phyloP scores from a whole-genome alignment of 1,140 invertebrate genomes.

The Bactericera cockerelli region DNA sequence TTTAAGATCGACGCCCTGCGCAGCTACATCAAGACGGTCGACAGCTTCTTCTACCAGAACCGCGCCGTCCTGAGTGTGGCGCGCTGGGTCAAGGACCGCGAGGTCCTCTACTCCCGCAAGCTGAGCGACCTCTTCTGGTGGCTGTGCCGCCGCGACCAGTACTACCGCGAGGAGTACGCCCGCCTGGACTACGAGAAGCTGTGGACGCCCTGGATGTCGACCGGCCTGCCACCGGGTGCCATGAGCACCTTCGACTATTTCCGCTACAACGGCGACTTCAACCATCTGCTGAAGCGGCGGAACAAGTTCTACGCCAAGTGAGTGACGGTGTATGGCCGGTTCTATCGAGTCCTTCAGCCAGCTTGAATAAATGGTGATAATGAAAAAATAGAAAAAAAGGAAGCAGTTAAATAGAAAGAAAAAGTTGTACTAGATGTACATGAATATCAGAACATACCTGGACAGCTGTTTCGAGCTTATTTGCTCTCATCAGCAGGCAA shows the following conservation, averaged over 20 bases:
- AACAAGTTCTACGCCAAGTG: constrained; percentile 8
- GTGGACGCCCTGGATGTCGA: background rate
- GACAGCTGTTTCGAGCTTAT: too few relatives aligned
- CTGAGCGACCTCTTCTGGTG: constrained; percentile 1
- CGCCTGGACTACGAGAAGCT: background rate
- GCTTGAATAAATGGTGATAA: too few relatives aligned
- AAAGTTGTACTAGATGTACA: too few relatives aligned
- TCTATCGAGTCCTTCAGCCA: too few relatives aligned
- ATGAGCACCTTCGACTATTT: background rate
- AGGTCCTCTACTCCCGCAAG: background rate
- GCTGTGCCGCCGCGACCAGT: constrained; percentile 2
- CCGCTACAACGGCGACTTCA: background rate
- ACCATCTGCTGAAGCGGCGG: background rate
- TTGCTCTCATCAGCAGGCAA: too few relatives aligned
- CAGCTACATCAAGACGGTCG: background rate
- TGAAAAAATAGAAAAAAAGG: too few relatives aligned
- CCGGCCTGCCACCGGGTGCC: background rate
- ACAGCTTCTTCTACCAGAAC: constrained; percentile 2
- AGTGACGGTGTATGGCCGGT: too few relatives aligned
- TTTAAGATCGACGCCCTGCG: background rate
- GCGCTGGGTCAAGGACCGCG: background rate
- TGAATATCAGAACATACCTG: too few relatives aligned
- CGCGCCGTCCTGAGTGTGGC: background rate
- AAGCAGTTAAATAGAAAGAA: too few relatives aligned
- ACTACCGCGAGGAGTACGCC: background rate